These are phyloP conservation scores for Dicerorhinus sumatrensis DNA, from an alignment of 2,113 vertebrate genomes.

Conservation along the genomic window DNA sequence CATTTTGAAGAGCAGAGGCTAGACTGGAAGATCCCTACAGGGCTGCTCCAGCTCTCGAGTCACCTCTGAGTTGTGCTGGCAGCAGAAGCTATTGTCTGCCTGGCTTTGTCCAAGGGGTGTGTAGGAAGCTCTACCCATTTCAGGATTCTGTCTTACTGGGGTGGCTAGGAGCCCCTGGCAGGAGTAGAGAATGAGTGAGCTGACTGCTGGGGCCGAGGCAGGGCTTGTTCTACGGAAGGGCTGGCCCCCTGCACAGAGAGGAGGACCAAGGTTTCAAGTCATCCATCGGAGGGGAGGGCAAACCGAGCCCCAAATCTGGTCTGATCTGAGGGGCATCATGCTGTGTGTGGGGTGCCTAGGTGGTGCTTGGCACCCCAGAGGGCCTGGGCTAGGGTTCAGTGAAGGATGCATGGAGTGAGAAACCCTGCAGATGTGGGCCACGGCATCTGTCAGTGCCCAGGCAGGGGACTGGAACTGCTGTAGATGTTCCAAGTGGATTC, in stretches of 20 bases:
- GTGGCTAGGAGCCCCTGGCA: not conserved
- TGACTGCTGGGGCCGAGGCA: not conserved
- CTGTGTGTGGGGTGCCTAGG: accelerated
- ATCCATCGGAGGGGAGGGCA: not conserved
- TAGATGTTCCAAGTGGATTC: not conserved
- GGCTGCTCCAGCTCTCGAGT: not conserved
- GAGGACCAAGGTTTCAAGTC: not conserved
- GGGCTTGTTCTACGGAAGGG: too few species aligned
- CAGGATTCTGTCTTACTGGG: not conserved
- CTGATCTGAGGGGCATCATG: not conserved
- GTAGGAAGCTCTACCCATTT: not conserved
- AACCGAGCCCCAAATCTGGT: not conserved
- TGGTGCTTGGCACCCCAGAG: not conserved
- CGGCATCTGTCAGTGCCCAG: not conserved
- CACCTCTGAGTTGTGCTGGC: not conserved
- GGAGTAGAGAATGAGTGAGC: not conserved
- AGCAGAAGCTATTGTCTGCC: not conserved
- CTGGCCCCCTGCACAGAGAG: not conserved
- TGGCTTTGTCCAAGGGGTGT: not conserved
- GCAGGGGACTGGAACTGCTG: not conserved
- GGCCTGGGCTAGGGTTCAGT: not conserved
- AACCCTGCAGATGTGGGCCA: not conserved
- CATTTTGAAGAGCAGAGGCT: not conserved
- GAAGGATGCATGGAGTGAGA: not conserved
- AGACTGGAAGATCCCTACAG: not conserved